Base-by-base conservation (phyloP, 92 coral and sea anemone species). In the Paramuricea clavata region DNA sequence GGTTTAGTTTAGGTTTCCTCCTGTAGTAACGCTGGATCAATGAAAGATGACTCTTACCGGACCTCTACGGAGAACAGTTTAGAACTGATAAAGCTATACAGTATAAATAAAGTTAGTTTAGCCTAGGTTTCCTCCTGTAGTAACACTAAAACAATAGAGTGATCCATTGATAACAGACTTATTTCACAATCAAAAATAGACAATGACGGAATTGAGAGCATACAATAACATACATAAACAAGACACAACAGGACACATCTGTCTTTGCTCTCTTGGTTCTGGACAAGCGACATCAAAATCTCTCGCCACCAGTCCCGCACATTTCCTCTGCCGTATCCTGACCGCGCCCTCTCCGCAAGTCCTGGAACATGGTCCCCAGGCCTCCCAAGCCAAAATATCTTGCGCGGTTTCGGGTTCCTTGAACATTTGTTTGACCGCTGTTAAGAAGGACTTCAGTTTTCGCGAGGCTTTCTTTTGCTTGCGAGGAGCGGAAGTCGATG, bases 331-430 rank as follows among this genome's bases (percentile, higher is more conserved):
- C 69, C 87, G 44, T 1, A 68, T 70, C 34, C 87, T 59, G 56
- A 83, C 54, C 28, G 81, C 81, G 17, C 43, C 34, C 16, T 49
- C 28, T 28, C 81, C 89, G 44, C 89, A 85, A 2, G 83, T 39
- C 30, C 76, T 77, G 35, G 89, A 85, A 76, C 89, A 85, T 32
- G 73, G 54, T 23, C 75, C 68, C 89, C 89, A 85, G 6, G 32
- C 39, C 50, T 62, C 82, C 89, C 89, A 85, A 21, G 41, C 27
- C 72, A 68, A 15, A 30, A 85, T 60, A 52, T 85, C 36, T 22
- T 67, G 70, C 19, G 72, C 56, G 8, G 84, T 79, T 23, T 33
- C 73, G 42, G 73, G 82, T 23, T 19, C 19, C 44, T 26, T 49
- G 19, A 76, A 76, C 82, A 76, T 52, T 19, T 76, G 21, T 34